These are phyloP conservation scores for Pavo muticus DNA, from an alignment of 2,113 vertebrate species.

Conservation along the genomic window DNA sequence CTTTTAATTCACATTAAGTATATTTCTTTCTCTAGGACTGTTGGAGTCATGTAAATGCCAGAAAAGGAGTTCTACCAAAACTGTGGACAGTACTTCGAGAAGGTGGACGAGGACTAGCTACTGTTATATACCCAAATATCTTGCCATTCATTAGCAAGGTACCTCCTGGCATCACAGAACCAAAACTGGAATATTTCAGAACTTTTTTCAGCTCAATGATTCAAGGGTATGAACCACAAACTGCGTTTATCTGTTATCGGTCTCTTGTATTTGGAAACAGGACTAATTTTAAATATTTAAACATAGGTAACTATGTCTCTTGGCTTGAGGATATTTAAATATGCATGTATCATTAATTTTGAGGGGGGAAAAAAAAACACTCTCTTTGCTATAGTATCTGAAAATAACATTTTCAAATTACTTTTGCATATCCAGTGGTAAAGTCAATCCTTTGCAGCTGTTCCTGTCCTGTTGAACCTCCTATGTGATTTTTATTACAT, in stretches of 20 bases:
- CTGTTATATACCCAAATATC: slow-evolving; percentile 90
- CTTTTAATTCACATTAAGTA: background rate
- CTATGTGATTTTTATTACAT: background rate
- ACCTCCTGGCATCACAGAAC: slow-evolving; percentile 82
- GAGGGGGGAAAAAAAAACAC: background rate
- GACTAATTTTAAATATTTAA: background rate
- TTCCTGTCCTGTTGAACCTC: background rate
- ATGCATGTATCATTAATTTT: background rate
- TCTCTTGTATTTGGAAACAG: background rate
- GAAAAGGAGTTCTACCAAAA: slow-evolving; percentile 93
- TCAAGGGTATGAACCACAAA: slow-evolving; percentile 83
- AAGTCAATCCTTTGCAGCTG: background rate
- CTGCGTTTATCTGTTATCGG: background rate
- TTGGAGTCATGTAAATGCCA: slow-evolving; percentile 92
- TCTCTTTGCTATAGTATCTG: background rate
- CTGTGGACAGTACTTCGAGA: slow-evolving; percentile 89
- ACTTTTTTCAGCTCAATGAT: slow-evolving; percentile 86
- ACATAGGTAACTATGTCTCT: background rate
- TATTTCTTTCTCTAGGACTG: slow-evolving; percentile 84
- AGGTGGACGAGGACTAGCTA: slow-evolving; percentile 90
- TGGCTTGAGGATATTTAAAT: background rate
- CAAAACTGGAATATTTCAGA: slow-evolving; percentile 87
- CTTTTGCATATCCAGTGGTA: background rate
- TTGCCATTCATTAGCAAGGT: slow-evolving; percentile 93
- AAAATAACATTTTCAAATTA: background rate